These are phyloP conservation scores for Laspeyria flexula DNA, from an alignment of 2,888 invertebrate genomes.

Conservation along the genomic window DNA sequence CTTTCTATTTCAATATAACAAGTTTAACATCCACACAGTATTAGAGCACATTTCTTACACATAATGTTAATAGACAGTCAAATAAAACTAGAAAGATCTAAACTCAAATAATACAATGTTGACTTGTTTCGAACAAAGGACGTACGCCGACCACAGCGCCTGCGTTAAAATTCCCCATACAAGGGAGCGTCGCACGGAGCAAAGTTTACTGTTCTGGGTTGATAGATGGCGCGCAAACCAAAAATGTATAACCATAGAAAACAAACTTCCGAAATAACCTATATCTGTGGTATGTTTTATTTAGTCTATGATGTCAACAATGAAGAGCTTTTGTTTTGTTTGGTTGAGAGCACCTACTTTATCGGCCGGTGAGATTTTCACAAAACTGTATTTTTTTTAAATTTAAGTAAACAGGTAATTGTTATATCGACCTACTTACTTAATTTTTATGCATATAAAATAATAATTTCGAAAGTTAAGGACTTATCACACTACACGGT, in stretches of 20 bases:
- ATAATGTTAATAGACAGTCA: conserved; percentile 55
- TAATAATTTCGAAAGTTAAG: no score
- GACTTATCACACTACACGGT: no score
- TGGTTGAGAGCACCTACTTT: no score
- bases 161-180: conserved; percentile 76
- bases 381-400: no score
- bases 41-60: conserved; percentile 68
- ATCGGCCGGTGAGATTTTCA: not conserved
- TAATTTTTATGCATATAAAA: no score
- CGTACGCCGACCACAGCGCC: conserved; percentile 84
- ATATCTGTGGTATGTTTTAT: conserved; percentile 1
- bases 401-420: no score
- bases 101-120: conserved; percentile 80
- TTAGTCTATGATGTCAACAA: conserved; percentile 18
- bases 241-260: conserved; percentile 41
- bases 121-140: conserved; percentile 86
- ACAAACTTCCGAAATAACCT: conserved; percentile 22
- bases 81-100: conserved; percentile 70
- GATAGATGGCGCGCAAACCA: conserved; percentile 74
- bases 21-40: conserved; percentile 53
- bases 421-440: no score
- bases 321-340: not conserved
- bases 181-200: conserved; percentile 70
- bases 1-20: conserved; percentile 55
- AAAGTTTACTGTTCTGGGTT: conserved; percentile 49